A percentile compares a stretch with the other conserved stretches of the same genome.
phyloP scores from a whole-genome alignment of 2,113 vertebrate genomes.

The Struthio camelus region DNA sequence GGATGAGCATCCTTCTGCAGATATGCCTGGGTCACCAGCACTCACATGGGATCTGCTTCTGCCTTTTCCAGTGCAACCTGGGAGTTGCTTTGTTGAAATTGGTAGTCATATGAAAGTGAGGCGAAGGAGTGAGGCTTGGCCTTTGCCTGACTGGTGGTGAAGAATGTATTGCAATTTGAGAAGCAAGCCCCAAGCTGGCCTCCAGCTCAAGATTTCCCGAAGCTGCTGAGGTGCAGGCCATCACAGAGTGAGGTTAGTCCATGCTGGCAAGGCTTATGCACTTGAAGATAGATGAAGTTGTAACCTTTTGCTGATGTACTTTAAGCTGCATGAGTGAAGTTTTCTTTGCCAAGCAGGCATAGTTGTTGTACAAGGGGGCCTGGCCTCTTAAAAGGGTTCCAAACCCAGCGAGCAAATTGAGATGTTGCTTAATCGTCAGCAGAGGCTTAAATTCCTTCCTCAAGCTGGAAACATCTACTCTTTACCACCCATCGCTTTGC shows the following conservation, averaged over 20 bases:
- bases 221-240: fast-evolving
- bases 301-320: neutral
- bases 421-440: neutral
- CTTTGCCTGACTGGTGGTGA: neutral
- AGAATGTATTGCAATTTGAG: neutral
- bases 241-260: fast-evolving
- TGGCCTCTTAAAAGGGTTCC: neutral
- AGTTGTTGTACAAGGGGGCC: neutral
- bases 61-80: neutral
- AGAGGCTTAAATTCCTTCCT: neutral
- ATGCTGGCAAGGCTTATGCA: fast-evolving
- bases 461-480: neutral
- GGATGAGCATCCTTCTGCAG: neutral
- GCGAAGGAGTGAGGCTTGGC: neutral
- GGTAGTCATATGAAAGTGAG: neutral
- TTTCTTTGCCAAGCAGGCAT: neutral
- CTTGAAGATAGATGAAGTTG: neutral
- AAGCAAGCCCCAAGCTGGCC: neutral
- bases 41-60: fast-evolving
- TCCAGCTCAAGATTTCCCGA: neutral
- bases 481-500: neutral
- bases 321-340: neutral
- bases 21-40: neutral
- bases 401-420: neutral
- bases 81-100: neutral